phyloP scores from a whole-genome alignment of 2,113 vertebrate genomes.

The Corydoras sp. region DNA sequence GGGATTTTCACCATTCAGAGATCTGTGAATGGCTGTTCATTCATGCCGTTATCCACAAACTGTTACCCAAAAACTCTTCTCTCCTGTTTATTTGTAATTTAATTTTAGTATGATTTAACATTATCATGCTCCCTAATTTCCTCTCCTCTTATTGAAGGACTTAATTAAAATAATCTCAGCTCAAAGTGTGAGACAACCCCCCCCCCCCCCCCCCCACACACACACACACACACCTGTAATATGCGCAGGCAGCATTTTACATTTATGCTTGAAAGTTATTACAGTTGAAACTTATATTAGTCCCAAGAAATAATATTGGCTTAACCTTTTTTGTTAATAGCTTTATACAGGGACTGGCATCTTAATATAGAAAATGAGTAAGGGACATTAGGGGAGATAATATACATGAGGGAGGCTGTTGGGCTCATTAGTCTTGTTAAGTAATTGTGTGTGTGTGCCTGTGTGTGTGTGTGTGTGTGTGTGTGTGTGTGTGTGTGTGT shows the following conservation, averaged over 20 bases:
- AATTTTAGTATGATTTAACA: too few relatives aligned
- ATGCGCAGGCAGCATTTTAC: too few relatives aligned
- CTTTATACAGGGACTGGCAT: neutral
- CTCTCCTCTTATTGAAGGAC: conserved; percentile 31
- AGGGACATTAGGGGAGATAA: neutral
- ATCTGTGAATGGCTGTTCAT: too few relatives aligned
- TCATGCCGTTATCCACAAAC: too few relatives aligned
- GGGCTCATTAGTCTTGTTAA: neutral
- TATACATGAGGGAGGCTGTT: conserved; percentile 1
- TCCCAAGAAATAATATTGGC: neutral
- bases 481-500: too few relatives aligned
- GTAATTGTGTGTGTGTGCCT: too few relatives aligned
- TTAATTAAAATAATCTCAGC: conserved; percentile 42
- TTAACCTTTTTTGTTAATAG: neutral
- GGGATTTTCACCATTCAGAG: too few relatives aligned
- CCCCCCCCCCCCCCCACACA: too few relatives aligned
- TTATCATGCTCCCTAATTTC: too few relatives aligned
- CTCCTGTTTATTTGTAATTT: conserved; percentile 8
- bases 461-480: too few relatives aligned
- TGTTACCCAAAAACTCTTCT: neutral
- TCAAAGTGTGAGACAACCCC: neutral
- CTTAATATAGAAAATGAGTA: neutral
- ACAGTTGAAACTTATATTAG: neutral
- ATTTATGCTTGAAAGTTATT: neutral
- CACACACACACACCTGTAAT: neutral